Evolutionary conservation across 1,140 invertebrate genomes (phyloP), one percentile per base, ranked within the genome.

Genomic region (Drosophila rufa): DNA sequence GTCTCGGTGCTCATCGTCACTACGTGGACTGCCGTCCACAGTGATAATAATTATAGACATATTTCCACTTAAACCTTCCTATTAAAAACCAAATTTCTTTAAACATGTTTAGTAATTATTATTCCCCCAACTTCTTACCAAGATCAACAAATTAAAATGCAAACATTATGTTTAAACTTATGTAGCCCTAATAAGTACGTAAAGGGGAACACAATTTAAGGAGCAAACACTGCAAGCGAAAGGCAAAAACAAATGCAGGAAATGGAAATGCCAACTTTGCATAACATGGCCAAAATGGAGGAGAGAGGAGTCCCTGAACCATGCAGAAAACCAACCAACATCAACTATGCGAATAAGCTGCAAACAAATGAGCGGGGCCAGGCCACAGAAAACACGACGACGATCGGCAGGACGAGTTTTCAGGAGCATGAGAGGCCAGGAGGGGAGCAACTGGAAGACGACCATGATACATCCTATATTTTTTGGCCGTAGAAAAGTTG

Each of bases 401-500:
- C 50, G 59, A 60, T 60, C 57, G 43, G 70, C 19, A 30, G 50
- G 57, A 46, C 19, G 4, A 55, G 38, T 47, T 15, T 8, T 51
- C 46, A 38, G 22, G 50, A 62, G 57, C 50, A 53, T 47, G 36
- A 58, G 48, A 57, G 58, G 42, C 3, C 80, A 68, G 12, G 15
- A 46, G 42, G 22, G 12, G 33, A 12, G 69, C 79, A 75, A 79
- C 67, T 60, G 62, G 50, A 25, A 78, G 53, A 30, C 19, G 25
- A 36, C 48, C 66, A 68, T 85, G 75, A 90, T 56, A 56, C 53
- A 56, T 30, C 5, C 27, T 30, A 30, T 82, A 89, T 85, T 85
- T 85, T 85, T 90, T 75, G 65, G 50, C 17, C 33, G 48, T 12
- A 56, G n/a, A 12, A 79, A 74, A 81, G 56, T 79, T 84, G 68